Base-by-base conservation (phyloP, 2,888 invertebrate species). In the Cosmia pyralina region DNA sequence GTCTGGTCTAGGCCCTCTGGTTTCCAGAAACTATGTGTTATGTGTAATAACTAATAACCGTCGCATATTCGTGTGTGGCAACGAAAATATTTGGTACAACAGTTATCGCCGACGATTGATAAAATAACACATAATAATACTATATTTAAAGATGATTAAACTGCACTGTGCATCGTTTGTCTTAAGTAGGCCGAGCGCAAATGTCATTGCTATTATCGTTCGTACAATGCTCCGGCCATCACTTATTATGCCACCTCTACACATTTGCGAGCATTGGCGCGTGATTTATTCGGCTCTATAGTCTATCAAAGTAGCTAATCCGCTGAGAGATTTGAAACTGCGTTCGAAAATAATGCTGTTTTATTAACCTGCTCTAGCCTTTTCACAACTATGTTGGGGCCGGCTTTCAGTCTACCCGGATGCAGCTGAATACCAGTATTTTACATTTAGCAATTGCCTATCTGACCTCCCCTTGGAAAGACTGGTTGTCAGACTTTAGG, bases 191-290 rank as follows among this genome's bases (percentile, higher is more conserved):
- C 60, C 87, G 77, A 78, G 80, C 81, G 78, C 77, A 87, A 87
- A 87, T 87, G 87, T 87, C 87, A 87, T 53, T 77, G 77, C 86
- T 87, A 87, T 86, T 86, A 86, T 84, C 60, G 84, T 82, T n/a
- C 69, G 79, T 67, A 81, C 84, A 84, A 83, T 84, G 84, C 73
- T 57, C 84, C 55, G 75, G 62, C 63, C 71, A 76, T 72, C 81
- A 69, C 68, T 74, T 75, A 67, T 73, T 66, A 75, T 68, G 77
- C 55, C 71, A 68, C 62, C 53, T 78, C n/a, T 52, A 74, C 60
- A 74, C 68, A 17, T 59, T 15, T 22, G 48, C 63, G 53, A 53
- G 48, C 15, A 46, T 52, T 53, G 46, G 19, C 50, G n/a, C 28
- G 41, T 65, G 65, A 46, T 67, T 73, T 55, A 65, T 50, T 64